Evolutionary conservation across 1,140 invertebrate species (phyloP).

Genomic region (Cyclargus thomasi): DNA sequence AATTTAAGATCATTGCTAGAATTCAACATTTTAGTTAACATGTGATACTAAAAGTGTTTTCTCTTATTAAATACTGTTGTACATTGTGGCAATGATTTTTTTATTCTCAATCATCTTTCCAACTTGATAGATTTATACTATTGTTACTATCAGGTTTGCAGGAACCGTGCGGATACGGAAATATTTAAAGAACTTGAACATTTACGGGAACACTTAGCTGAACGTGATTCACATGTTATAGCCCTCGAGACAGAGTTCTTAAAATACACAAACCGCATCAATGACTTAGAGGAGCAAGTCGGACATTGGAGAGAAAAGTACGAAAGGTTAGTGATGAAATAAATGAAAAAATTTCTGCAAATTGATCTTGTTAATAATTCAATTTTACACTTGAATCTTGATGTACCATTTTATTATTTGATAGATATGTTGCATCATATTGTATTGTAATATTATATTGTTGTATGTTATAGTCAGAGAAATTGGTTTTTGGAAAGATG

Average conservation of each 20-base stretch:
- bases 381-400: too few species aligned
- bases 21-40: not conserved
- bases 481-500: too few species aligned
- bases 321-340: conserved; percentile 78
- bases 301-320: conserved; percentile 94
- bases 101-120: conserved; percentile 15
- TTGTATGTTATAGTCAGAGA: too few species aligned
- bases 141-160: conserved; percentile 59
- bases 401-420: too few species aligned
- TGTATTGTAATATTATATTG: too few species aligned
- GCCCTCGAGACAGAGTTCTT: conserved; percentile 91
- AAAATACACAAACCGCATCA: conserved; percentile 84
- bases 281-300: conserved; percentile 89
- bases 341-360: too few species aligned
- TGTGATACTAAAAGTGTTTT: too few species aligned
- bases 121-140: conserved; percentile 22
- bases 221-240: conserved; percentile 88
- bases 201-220: conserved; percentile 85
- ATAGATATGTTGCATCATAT: too few species aligned
- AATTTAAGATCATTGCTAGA: not conserved
- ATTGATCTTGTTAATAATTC: too few species aligned
- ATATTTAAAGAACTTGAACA: conserved; percentile 92
- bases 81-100: not conserved
- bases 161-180: conserved; percentile 76
- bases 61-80: too few species aligned